Evolutionary conservation across 2,113 vertebrate genomes (phyloP).

Genomic region (Pholis gunnellus): DNA sequence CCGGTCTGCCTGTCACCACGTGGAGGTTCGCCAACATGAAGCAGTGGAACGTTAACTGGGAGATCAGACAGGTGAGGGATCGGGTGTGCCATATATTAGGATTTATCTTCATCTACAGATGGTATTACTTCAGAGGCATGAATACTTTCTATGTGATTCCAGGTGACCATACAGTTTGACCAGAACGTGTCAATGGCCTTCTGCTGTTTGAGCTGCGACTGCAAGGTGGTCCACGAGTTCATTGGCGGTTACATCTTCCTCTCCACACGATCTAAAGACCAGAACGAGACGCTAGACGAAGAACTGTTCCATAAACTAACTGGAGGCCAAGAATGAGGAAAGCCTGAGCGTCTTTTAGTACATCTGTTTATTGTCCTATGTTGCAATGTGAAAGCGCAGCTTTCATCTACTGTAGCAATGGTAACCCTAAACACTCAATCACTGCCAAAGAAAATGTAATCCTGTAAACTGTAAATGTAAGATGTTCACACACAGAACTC

Average conservation of each 20-base stretch:
- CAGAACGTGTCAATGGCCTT: conserved; percentile 93
- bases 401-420: conserved; percentile 2
- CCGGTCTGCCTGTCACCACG: conserved; percentile 91
- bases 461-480: neutral
- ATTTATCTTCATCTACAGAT: neutral
- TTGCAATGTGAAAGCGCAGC: conserved; percentile 31
- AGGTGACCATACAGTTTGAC: conserved; percentile 97
- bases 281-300: conserved; percentile 96
- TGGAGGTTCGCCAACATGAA: conserved; percentile 99
- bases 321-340: conserved; percentile 91
- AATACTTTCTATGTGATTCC: conserved; percentile 48
- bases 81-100: neutral
- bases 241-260: conserved; percentile 99
- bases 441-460: conserved; percentile 13
- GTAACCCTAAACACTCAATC: conserved; percentile 1
- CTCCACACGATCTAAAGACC: conserved; percentile 97
- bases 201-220: conserved; percentile 92
- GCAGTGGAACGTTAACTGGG: conserved; percentile 99
- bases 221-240: conserved; percentile 96
- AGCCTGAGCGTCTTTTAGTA: neutral
- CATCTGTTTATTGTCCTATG: neutral
- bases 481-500: conserved; percentile 26
- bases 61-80: conserved; percentile 91
- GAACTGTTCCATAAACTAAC: conserved; percentile 98
- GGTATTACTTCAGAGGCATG: neutral